Evolutionary conservation across 1,140 invertebrate genomes (phyloP).

Genomic region (Apocrypta bakeri): DNA sequence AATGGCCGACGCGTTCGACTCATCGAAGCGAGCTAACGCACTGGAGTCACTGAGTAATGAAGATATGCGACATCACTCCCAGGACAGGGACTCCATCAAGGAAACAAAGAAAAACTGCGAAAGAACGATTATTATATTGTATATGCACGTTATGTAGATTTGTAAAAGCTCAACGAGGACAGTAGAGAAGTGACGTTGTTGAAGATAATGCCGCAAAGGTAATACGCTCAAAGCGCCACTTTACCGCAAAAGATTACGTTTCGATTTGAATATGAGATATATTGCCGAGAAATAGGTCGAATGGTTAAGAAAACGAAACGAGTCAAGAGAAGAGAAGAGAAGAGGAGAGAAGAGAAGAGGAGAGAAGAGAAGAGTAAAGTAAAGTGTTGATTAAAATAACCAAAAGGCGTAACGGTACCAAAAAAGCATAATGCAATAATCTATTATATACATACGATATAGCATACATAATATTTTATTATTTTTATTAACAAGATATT

Average conservation of each 20-base stretch:
- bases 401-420: slow-evolving; percentile 73
- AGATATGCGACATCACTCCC: slow-evolving; percentile 16
- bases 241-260: slow-evolving; percentile 6
- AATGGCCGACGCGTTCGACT: slow-evolving; percentile 14
- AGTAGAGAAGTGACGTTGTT: slow-evolving; percentile 7
- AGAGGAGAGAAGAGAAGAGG: too few relatives aligned
- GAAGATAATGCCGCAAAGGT: background rate
- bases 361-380: background rate
- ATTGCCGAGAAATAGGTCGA: slow-evolving; percentile 16
- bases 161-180: slow-evolving; percentile 27
- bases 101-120: slow-evolving; percentile 35
- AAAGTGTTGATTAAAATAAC: slow-evolving; percentile 57
- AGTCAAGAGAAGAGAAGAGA: slow-evolving; percentile 18
- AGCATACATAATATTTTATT: slow-evolving; percentile 75
- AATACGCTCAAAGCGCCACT: slow-evolving; percentile 39
- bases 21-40: background rate
- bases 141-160: slow-evolving; percentile 52
- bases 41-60: background rate
- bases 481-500: slow-evolving; percentile 74
- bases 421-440: slow-evolving; percentile 76
- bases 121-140: slow-evolving; percentile 47
- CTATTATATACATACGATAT: slow-evolving; percentile 72
- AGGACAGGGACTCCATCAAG: too few relatives aligned
- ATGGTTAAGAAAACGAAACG: background rate
- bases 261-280: slow-evolving; percentile 37